These are phyloP conservation scores for Cardiocondyla obscurior DNA, from an alignment of 1,140 invertebrate species.

Conservation along the genomic window DNA sequence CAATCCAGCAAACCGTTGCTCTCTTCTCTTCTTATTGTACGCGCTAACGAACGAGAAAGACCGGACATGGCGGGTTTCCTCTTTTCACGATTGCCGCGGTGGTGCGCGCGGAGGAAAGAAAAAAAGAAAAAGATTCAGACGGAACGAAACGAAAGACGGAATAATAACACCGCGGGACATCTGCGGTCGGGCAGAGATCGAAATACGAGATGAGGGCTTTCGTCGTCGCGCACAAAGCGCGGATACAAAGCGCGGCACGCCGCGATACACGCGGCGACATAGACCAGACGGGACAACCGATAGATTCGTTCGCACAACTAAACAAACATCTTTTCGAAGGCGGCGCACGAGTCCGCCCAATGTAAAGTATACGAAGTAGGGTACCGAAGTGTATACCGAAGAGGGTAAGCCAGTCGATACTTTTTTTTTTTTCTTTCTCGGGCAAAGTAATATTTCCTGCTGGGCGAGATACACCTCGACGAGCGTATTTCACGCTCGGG, in stretches of 20 bases:
- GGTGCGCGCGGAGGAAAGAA: too few relatives aligned
- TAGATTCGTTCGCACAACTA: constrained; percentile 61
- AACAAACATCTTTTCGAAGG: constrained; percentile 51
- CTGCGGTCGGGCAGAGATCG: constrained; percentile 67
- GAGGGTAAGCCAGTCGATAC: constrained; percentile 11
- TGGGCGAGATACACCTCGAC: constrained; percentile 6
- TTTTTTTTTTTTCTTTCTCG: constrained; percentile 27
- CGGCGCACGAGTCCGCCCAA: not conserved
- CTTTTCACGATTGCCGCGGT: constrained; percentile 34
- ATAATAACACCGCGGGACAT: constrained; percentile 71
- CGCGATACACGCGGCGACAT: constrained; percentile 34
- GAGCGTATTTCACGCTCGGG: constrained; percentile 25
- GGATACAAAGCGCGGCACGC: constrained; percentile 54
- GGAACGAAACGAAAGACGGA: constrained; percentile 49
- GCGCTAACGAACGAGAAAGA: constrained; percentile 31
- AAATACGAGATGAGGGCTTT: constrained; percentile 66
- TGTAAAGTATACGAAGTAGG: not conserved
- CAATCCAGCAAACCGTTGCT: not conserved
- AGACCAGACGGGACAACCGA: constrained; percentile 51
- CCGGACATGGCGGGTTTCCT: constrained; percentile 1
- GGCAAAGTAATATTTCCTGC: constrained; percentile 17
- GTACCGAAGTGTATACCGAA: not conserved
- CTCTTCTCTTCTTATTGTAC: not conserved
- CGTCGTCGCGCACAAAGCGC: constrained; percentile 55
- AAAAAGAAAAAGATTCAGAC: constrained; percentile 33